Base-by-base conservation (phyloP, 1,140 invertebrate genomes). In the Anagrus nilaparvatae region DNA sequence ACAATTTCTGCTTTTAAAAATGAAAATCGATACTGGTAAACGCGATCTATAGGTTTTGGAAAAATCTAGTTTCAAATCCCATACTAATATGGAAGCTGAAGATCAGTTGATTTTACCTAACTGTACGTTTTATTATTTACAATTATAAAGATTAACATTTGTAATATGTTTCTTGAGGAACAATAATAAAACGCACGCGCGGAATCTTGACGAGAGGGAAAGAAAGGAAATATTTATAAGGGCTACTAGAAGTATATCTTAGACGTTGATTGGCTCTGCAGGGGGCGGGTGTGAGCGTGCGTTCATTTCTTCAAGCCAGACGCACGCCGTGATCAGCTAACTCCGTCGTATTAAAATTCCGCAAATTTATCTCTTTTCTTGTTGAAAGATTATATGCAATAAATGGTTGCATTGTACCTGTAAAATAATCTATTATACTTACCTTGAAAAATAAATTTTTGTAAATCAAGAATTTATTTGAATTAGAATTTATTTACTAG, bases 271-370 rank as follows among this genome's bases (percentile, higher is more conserved):
- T 63, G 60, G 59, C 60, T 61, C 60, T 42, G 55, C 59, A 49
- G 58, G 59, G 58, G 60, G 59, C 56, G 53, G 55, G 35, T 51
- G 51, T 48, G 54, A 46, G 50, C 55, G 53, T 40, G 52, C 51
- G 47, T 40, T 35, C 27, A 12, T 49, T 55, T 50, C 49, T n/a
- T 30, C 38, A 44, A 47, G 36, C 7, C 12, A 25, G 19, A n/a
- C 16, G 16, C 16, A 14, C 18, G 18, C 18, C 33, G 19, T 34
- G n/a, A n/a, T n/a, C n/a, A n/a, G n/a, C n/a, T n/a, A n/a, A n/a
- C n/a, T n/a, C 43, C 49, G 38, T 42, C 54, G 56, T 60, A 63
- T 63, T 63, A 63, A 62, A 57, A 63, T 63, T 63, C 60, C 60
- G 60, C n/a, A n/a, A n/a, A n/a, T n/a, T n/a, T n/a, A n/a, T n/a